Evolutionary conservation across 1,140 invertebrate genomes (phyloP).

Genomic region (Dermatophagoides farinae): DNA sequence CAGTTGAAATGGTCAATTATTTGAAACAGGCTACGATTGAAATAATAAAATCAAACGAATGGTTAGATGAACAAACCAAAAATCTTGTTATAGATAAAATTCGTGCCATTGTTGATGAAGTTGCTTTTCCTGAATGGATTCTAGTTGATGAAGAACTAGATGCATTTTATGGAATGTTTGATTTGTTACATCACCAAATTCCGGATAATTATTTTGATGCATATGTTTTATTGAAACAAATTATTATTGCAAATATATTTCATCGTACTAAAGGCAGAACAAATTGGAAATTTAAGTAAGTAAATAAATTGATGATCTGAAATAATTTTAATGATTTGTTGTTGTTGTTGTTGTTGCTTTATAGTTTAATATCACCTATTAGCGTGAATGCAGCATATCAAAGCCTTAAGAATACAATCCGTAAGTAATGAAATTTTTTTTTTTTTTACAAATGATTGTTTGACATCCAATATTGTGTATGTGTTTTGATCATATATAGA

Average conservation of each 20-base stretch:
- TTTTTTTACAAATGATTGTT: not conserved
- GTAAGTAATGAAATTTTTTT: slow-evolving; percentile 12
- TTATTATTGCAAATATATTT: not conserved
- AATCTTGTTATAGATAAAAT: slow-evolving; percentile 52
- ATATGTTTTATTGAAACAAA: not conserved
- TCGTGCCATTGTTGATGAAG: slow-evolving; percentile 49
- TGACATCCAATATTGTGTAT: not conserved
- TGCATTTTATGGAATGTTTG: slow-evolving; percentile 43
- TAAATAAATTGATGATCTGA: no score
- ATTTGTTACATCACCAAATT: slow-evolving; percentile 32
- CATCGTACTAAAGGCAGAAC: not conserved
- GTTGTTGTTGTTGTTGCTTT: no score
- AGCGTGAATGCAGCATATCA: slow-evolving; percentile 35
- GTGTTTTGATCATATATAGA: slow-evolving; percentile 14
- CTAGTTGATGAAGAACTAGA: slow-evolving; percentile 45
- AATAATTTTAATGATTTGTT: no score
- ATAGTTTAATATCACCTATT: slow-evolving; percentile 27
- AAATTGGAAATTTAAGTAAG: not conserved
- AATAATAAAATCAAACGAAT: slow-evolving; percentile 44
- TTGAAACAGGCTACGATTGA: slow-evolving; percentile 56
- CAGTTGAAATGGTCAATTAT: slow-evolving; percentile 55
- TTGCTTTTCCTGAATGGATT: slow-evolving; percentile 72
- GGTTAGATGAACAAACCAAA: slow-evolving; percentile 65
- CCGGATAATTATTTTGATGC: not conserved
- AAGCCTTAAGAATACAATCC: slow-evolving; percentile 30